Evolutionary conservation across 37 sponge, comb jelly and placozoan species (phyloP).

Genomic region (Hormiphora californensis): DNA sequence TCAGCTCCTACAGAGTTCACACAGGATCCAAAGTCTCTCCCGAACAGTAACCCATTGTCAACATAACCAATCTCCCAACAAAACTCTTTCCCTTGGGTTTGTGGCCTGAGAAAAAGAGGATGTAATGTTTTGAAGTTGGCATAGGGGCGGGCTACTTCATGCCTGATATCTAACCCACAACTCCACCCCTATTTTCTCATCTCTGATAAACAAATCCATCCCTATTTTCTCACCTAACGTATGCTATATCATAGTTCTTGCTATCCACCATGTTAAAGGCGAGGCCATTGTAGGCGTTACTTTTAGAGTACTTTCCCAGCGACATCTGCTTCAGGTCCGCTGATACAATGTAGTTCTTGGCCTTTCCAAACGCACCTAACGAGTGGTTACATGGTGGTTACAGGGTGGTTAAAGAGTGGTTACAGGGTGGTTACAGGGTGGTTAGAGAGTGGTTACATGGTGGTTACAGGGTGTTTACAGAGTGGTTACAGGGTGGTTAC

Average conservation of each 20-base stretch:
- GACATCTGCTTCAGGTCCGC: neutral
- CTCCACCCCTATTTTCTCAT: too few species aligned
- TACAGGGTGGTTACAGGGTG: too few species aligned
- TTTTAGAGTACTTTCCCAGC: neutral
- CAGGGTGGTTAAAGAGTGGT: too few species aligned
- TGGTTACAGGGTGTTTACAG: too few species aligned
- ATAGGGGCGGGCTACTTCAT: too few species aligned
- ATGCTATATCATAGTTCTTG: neutral
- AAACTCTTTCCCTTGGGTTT: conserved; percentile 11
- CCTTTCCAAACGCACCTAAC: neutral
- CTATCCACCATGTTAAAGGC: neutral
- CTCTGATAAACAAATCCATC: too few species aligned
- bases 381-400: too few species aligned
- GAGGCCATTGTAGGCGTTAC: neutral
- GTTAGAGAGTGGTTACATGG: too few species aligned
- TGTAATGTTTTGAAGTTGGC: too few species aligned
- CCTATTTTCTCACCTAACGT: conserved; percentile 5
- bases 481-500: too few species aligned
- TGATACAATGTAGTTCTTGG: neutral
- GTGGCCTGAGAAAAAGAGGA: too few species aligned
- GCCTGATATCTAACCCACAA: too few species aligned
- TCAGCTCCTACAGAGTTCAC: neutral
- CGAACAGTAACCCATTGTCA: conserved; percentile 18
- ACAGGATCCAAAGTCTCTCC: conserved; percentile 24
- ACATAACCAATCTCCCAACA: conserved; percentile 48